These are phyloP conservation scores for Aphaenogaster floridana DNA, from an alignment of 1,140 invertebrate species.

Conservation along the genomic window DNA sequence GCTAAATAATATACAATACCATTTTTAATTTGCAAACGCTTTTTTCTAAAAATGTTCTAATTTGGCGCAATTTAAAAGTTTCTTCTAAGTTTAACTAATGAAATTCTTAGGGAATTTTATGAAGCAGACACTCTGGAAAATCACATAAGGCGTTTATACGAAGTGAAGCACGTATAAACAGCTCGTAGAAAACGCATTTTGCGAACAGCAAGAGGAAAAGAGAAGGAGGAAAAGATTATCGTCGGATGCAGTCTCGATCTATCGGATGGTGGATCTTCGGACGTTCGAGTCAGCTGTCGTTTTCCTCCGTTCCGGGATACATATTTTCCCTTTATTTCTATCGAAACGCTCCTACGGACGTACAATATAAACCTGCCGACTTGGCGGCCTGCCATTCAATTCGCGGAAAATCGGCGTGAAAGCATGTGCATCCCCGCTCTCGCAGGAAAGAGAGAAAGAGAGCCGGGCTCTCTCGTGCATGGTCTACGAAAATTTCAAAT, in stretches of 20 bases:
- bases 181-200: conserved; percentile 41
- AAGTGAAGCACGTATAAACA: conserved; percentile 20
- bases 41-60: neutral
- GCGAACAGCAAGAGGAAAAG: neutral
- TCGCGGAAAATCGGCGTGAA: conserved; percentile 66
- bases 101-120: neutral
- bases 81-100: neutral
- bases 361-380: conserved; percentile 59
- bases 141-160: neutral
- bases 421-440: conserved; percentile 20
- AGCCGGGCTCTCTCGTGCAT: neutral
- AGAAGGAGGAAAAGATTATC: conserved; percentile 23
- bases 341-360: conserved; percentile 31
- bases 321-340: conserved; percentile 56
- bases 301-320: conserved; percentile 16
- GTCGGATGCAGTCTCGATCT: conserved; percentile 18
- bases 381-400: conserved; percentile 69
- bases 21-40: neutral
- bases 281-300: conserved; percentile 9
- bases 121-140: neutral
- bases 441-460: no score
- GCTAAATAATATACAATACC: neutral
- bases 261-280: conserved; percentile 22
- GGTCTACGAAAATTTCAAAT: conserved; percentile 28
- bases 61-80: neutral